Evolutionary conservation across 1,140 invertebrate species (phyloP), one percentile per base, ranked within the genome.

Genomic region (Wiebesia pumilae): DNA sequence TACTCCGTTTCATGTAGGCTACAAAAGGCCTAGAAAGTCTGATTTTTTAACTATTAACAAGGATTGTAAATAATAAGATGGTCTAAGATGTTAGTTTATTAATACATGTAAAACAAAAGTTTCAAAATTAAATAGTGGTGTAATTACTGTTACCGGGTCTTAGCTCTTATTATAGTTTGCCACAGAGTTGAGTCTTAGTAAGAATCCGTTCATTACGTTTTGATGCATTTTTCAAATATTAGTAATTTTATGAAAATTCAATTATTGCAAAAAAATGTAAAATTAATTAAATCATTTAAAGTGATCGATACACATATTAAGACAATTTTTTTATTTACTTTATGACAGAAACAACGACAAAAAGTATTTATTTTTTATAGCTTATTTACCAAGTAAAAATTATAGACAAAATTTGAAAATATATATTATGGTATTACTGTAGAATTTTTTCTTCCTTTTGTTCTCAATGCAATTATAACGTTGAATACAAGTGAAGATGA

Each of bases 41-140:
- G 93, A 94, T 93, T 93, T 93, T 93, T 93, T 93, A 93, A 93
- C 90, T 91, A 93, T 89, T 93, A 91, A 87, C 89, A 90, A 89
- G 89, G 54, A 90, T 92, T 93, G 91, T 93, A 92, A 93, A 93
- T 91, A 91, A 92, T 93, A 93, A 93, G 91, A 92, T 93, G 90
- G 90, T 93, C 91, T 92, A 93, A 90, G 90, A 92, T 90, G 88
- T 93, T 93, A 92, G 90, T 93, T 93, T 92, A 93, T 90, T 92
- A 83, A 87, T 83, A 83, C 62, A 91, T 93, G 91, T 93, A 93
- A 92, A 91, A 92, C 93, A 93, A 93, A 91, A 90, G 91, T 92
- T 93, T 94, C 91, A 91, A 92, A 93, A 93, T 93, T 93, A 93
- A 94, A 93, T 89, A 92, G 92, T 83, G 77, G 80, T 83, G 81